A percentile compares a stretch with the other conserved stretches of the same genome.
Evolutionary conservation across 2,113 vertebrate species (phyloP).

Genomic region (Heterotilapia buettikoferi): DNA sequence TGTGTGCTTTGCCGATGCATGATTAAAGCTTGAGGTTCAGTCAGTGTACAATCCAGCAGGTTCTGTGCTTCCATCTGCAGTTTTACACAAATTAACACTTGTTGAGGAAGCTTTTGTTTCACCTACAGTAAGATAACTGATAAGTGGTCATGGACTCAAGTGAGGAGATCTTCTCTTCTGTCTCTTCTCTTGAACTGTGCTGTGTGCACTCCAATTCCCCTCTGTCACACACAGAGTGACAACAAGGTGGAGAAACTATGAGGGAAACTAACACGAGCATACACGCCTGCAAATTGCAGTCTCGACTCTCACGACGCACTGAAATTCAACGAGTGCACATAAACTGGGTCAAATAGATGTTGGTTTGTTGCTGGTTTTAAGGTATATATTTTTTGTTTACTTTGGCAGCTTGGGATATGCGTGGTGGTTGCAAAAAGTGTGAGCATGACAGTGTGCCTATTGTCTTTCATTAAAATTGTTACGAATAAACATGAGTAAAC

Average conservation of each 20-base stretch:
- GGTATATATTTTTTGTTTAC: background rate
- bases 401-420: background rate
- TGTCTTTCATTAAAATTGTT: background rate
- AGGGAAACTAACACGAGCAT: background rate
- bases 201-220: background rate
- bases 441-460: background rate
- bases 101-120: background rate
- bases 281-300: background rate
- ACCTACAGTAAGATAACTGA: background rate
- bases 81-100: background rate
- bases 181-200: background rate
- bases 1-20: background rate
- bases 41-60: background rate
- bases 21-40: background rate
- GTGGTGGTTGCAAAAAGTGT: background rate
- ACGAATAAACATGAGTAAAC: background rate
- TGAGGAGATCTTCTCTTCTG: background rate
- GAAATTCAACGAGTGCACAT: background rate
- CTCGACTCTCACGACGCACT: background rate
- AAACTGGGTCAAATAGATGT: background rate
- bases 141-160: background rate
- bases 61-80: background rate
- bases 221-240: background rate
- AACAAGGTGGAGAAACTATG: background rate
- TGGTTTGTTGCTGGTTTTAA: background rate